Evolutionary conservation across 2,888 invertebrate genomes (phyloP).

Genomic region (Habrosyne pyritoides): DNA sequence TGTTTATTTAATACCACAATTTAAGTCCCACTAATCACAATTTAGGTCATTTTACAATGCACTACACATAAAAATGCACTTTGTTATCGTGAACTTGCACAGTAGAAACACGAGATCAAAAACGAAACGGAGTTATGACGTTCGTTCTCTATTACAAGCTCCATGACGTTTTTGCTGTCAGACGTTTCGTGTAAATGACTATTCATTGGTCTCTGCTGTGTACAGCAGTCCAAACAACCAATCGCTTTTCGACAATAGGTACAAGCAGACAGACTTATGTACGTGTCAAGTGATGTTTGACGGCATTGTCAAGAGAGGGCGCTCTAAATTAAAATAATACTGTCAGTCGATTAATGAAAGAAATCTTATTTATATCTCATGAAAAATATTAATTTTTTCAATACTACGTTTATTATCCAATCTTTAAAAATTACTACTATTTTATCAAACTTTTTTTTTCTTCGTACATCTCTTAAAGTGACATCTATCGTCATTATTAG

Average conservation of each 20-base stretch:
- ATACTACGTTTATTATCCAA: no score
- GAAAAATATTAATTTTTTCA: no score
- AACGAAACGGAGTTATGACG: slow-evolving; percentile 29
- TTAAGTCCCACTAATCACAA: slow-evolving; percentile 66
- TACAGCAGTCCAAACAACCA: slow-evolving; percentile 10
- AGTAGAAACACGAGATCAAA: slow-evolving; percentile 58
- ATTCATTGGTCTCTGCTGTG: slow-evolving; percentile 17
- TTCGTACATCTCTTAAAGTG: no score
- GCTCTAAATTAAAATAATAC: background rate
- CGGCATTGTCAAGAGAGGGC: slow-evolving; percentile 16
- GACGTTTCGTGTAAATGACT: slow-evolving; percentile 10
- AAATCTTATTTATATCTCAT: no score
- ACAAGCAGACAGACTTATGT: slow-evolving; percentile 24
- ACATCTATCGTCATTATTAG: background rate
- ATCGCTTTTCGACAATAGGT: slow-evolving; percentile 14
- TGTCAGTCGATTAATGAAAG: no score
- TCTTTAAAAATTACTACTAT: no score
- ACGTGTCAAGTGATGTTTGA: slow-evolving; percentile 27
- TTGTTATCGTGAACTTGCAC: slow-evolving; percentile 76
- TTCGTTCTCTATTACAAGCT: slow-evolving; percentile 21
- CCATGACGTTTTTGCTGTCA: slow-evolving; percentile 5
- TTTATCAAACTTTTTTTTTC: background rate
- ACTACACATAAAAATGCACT: slow-evolving; percentile 73
- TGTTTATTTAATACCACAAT: slow-evolving; percentile 55
- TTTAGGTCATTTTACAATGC: slow-evolving; percentile 78